These are phyloP conservation scores for Hydrochoerus hydrochaeris DNA, from an alignment of 2,113 vertebrate genomes.

Conservation along the genomic window DNA sequence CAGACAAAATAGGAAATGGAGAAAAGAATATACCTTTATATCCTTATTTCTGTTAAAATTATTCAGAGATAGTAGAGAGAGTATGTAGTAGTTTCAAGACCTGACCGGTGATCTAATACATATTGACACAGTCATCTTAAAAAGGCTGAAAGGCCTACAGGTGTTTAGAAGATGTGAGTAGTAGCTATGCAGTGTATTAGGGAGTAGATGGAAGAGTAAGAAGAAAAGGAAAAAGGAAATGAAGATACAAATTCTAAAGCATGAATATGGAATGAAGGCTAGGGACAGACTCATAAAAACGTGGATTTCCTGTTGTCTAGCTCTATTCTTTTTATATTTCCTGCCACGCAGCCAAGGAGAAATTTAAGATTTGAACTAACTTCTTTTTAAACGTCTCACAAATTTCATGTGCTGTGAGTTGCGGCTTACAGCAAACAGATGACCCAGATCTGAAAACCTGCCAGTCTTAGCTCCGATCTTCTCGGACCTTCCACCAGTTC, in stretches of 20 bases:
- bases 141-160: neutral
- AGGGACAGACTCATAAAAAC: neutral
- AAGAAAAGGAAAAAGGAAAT: neutral
- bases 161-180: neutral
- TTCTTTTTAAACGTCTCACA: neutral
- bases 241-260: neutral
- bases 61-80: neutral
- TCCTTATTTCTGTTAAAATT: neutral
- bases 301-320: neutral
- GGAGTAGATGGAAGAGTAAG: neutral
- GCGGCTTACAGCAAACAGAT: neutral
- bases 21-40: neutral
- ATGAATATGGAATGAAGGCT: neutral
- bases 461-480: neutral
- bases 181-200: neutral
- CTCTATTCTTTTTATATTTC: neutral
- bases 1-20: slow-evolving; percentile 4
- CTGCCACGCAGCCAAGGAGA: neutral
- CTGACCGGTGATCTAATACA: neutral
- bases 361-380: neutral
- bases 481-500: neutral
- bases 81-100: neutral
- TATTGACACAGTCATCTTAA: neutral
- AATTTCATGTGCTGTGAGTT: neutral
- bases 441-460: neutral